These are phyloP conservation scores for Sander vitreus DNA, from an alignment of 2,113 vertebrate species.

Conservation along the genomic window DNA sequence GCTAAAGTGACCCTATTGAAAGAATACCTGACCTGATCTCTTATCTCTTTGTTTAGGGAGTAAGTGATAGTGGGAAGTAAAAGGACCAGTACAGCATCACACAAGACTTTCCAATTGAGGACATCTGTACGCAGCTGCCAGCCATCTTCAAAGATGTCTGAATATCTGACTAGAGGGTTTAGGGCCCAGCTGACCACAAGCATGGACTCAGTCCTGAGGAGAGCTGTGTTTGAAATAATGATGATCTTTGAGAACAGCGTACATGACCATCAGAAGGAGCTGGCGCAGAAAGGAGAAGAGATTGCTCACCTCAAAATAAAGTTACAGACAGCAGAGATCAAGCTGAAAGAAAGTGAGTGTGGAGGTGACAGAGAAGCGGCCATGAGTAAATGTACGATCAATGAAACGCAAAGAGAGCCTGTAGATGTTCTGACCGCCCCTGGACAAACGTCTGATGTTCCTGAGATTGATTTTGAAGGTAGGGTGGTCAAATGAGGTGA, in stretches of 20 bases:
- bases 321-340: slow-evolving; percentile 60
- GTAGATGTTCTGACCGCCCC: background rate
- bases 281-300: slow-evolving; percentile 65
- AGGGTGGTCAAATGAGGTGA: background rate
- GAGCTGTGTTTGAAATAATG: slow-evolving; percentile 64
- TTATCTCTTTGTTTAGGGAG: background rate
- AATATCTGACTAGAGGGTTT: slow-evolving; percentile 54
- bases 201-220: slow-evolving; percentile 67
- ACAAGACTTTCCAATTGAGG: background rate
- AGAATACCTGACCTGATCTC: background rate
- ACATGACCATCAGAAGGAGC: slow-evolving; percentile 61
- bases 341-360: slow-evolving; percentile 6
- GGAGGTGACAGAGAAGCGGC: background rate
- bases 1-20: too few species aligned
- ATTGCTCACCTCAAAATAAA: slow-evolving; percentile 61
- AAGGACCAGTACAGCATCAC: background rate
- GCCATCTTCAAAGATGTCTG: slow-evolving; percentile 56
- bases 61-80: too few species aligned
- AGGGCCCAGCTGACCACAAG: slow-evolving; percentile 62
- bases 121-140: background rate
- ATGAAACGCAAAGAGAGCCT: background rate
- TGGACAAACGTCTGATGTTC: background rate
- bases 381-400: background rate
- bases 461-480: slow-evolving; percentile 69
- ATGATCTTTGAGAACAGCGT: slow-evolving; percentile 72